Evolutionary conservation across 2,797 vertebrate species (phyloP), one percentile per base, ranked within the genome.

Genomic region (Chanos chanos): DNA sequence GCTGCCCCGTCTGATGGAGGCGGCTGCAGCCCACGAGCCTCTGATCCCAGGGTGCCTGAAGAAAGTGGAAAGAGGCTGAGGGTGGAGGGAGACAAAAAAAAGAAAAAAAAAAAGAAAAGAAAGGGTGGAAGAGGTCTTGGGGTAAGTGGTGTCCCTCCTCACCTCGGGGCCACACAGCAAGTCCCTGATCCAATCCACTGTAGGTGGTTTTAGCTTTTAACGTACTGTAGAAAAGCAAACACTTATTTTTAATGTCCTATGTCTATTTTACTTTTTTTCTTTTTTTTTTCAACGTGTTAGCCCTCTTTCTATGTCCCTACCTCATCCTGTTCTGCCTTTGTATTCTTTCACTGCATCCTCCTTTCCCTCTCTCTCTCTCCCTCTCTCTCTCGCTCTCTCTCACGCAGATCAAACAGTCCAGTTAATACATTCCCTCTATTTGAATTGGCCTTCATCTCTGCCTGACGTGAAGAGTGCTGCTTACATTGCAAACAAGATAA

Each of bases 401-500:
- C 40, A 61, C 51, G 64, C 55, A 59, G 47, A 76, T 79, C 63
- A 74, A 77, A 77, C 68, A 22, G 53, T 51, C 5, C 61, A 62
- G 73, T 63, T 72, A 77, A 79, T 74, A 63, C 41, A 27, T 69
- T 73, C 61, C 40, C 51, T 52, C 31, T 37, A 50, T 48, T 52
- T 39, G 44, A 66, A 73, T 69, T 73, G 70, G 54, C 21, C 60
- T 70, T 74, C 67, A 73, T 74, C 40, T 58, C 58, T 57, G 60
- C 64, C 77, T 65, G 82, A 68, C 71, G 69, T 74, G 68, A 75
- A 74, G 78, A 64, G 61, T 63, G 64, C 76, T 66, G 74, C 66
- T 81, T 71, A 49, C 66, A 76, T 61, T 68, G 73, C 68, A 76
- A 83, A 71, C 75, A 72, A 73, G 57, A 61, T 61, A 77, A 79